Conservation (phyloP, 2,888 invertebrate species). For the Sphaerophoria rueppellii region DNA sequence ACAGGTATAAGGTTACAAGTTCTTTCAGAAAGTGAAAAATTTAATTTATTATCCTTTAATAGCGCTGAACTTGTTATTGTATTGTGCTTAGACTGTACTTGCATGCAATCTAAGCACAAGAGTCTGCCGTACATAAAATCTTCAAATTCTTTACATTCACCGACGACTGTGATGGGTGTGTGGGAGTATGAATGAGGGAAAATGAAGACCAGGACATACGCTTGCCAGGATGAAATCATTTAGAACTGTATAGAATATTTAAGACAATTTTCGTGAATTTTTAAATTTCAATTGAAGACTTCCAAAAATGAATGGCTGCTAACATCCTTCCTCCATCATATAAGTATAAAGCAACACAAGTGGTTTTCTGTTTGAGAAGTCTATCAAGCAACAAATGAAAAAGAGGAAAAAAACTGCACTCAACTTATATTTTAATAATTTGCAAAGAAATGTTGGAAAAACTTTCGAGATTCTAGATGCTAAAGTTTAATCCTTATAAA, state of each 20-base stretch:
- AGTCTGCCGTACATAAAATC: background rate
- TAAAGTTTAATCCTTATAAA: conserved; percentile 68
- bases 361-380: background rate
- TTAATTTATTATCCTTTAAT: conserved; percentile 68
- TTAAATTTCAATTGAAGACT: conserved; percentile 67
- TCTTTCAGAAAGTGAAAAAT: too few relatives aligned
- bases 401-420: background rate
- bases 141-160: background rate
- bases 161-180: too few relatives aligned
- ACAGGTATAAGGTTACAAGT: too few relatives aligned
- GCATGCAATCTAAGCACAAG: background rate
- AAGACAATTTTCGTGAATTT: conserved; percentile 66
- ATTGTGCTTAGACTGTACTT: background rate
- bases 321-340: background rate
- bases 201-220: background rate
- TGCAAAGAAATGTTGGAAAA: conserved; percentile 5
- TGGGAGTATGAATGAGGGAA: background rate
- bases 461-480: conserved; percentile 19
- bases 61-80: conserved; percentile 42
- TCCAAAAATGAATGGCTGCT: background rate
- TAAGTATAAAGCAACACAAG: too few relatives aligned
- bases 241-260: conserved; percentile 26
- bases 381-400: background rate
- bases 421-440: conserved; percentile 12
- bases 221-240: conserved; percentile 3